Base-by-base conservation (phyloP, 2,797 vertebrate species). In the Helostoma temminkii region DNA sequence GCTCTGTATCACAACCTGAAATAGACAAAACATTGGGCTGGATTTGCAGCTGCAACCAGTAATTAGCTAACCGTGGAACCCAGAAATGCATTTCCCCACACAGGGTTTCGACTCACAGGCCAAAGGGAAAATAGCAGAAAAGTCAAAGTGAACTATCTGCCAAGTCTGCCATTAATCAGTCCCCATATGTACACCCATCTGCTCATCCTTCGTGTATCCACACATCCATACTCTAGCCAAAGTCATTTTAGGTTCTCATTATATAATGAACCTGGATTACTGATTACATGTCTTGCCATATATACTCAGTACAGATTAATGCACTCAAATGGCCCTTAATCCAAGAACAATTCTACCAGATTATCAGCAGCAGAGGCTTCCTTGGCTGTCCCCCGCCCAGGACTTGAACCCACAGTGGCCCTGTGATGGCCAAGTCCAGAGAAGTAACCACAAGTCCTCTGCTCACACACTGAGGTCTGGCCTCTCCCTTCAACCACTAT, bases 401-500 rank as follows among this genome's bases (percentile, higher is more conserved):
- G 83, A 80, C 84, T 78, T 93, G 92, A 92, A 91, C 92, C 86
- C 66, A 82, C 24, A 45, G 81, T 89, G 88, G 90, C 91, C 83
- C 80, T 86, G 71, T 34, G 66, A 90, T 85, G 87, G 84, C 87
- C 81, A 72, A 89, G 91, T 90, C 91, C 85, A 88, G 74, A 85
- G 81, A 79, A 67, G 71, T 25, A 85, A 90, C 88, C 89, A 83
- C 90, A 82, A 86, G 87, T 52, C 74, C 85, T 86, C 82, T 72
- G 74, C 85, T 91, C 84, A 80, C 86, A 88, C 90, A 91, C 82
- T 86, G 89, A 91, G 88, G 88, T 92, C 90, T 92, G 90, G 92
- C 92, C 93, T 91, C 92, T 91, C 91, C 93, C 91, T 92, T 81
- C 84, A 85, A 92, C 92, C 93, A 88, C 91, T 91, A 86, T 91